phyloP scores from a whole-genome alignment of 2,113 vertebrate species.

The Engraulis encrasicolus region DNA sequence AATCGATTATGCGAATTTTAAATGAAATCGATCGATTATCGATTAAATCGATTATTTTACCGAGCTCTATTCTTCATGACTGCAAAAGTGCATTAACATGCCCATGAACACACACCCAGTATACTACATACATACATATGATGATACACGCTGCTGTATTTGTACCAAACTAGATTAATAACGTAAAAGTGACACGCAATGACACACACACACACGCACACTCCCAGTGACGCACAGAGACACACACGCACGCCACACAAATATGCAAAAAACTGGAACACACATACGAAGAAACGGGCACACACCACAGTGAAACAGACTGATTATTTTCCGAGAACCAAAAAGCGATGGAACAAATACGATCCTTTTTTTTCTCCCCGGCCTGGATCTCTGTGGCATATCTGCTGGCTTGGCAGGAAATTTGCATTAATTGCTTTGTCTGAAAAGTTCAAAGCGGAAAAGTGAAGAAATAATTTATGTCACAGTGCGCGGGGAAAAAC shows the following conservation, averaged over 20 bases:
- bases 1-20: too few species aligned
- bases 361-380: constrained; percentile 32
- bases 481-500: constrained; percentile 27
- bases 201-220: background rate
- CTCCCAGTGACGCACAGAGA: background rate
- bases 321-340: constrained; percentile 26
- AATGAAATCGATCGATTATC: too few species aligned
- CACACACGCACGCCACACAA: too few species aligned
- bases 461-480: constrained; percentile 52
- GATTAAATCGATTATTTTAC: too few species aligned
- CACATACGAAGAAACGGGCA: constrained; percentile 1
- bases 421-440: constrained; percentile 62
- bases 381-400: constrained; percentile 41
- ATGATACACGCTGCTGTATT: too few species aligned
- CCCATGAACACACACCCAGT: too few species aligned
- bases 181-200: too few species aligned
- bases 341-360: constrained; percentile 42
- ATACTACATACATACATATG: too few species aligned
- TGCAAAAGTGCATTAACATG: too few species aligned
- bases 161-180: too few species aligned
- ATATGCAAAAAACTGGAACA: too few species aligned
- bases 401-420: constrained; percentile 52
- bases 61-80: too few species aligned
- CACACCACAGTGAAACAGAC: constrained; percentile 24
- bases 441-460: constrained; percentile 55